Base-by-base conservation (phyloP, 1,140 invertebrate species). In the Scaptomyza hsui region DNA sequence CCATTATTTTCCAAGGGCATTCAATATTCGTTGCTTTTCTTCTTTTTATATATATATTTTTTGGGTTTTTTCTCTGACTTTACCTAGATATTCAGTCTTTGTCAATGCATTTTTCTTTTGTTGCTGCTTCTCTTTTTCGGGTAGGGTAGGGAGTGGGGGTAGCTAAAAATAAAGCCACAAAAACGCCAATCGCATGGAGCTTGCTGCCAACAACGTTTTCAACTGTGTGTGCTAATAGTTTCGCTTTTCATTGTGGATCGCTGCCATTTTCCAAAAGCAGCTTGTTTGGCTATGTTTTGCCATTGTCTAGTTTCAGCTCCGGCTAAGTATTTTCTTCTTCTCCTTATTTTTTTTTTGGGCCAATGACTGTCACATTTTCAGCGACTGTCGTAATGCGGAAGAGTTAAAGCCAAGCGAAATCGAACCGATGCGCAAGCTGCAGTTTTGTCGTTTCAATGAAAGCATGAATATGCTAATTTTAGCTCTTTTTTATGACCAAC, bases 391-490 rank as follows among this genome's bases (percentile, higher is more conserved):
- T 41, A 72, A 72, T 48, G 37, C 63, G 63, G 70, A 69, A 69
- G 52, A 76, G 56, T 69, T 52, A 60, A 51, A 52, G 44, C 37
- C 52, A 55, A 16, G 41, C 21, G 24, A 18, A 53, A 60, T 42
- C 41, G 18, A 57, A 60, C 21, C 26, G 64, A 67, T 29, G 26
- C 26, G 26, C 26, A 7, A 29, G 6, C 61, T 76, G 68, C 80
- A 74, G 53, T 78, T 77, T 5, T 77, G 70, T 74, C 73, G 68
- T 63, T 12, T 15, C 72, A 21, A 61, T 74, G 63, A 67, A 72
- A 67, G 59, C 81, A 79, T 80, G 65, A 85, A 85, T 77, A 85
- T 85, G 81, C 81, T 62, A 86, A 85, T 86, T 64, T 74, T 61
- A 51, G 26, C 26, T 29, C 9, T 9, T 29, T 63, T 72, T 80